Evolutionary conservation across 2,113 vertebrate genomes (phyloP).

Genomic region (Uria lomvia): DNA sequence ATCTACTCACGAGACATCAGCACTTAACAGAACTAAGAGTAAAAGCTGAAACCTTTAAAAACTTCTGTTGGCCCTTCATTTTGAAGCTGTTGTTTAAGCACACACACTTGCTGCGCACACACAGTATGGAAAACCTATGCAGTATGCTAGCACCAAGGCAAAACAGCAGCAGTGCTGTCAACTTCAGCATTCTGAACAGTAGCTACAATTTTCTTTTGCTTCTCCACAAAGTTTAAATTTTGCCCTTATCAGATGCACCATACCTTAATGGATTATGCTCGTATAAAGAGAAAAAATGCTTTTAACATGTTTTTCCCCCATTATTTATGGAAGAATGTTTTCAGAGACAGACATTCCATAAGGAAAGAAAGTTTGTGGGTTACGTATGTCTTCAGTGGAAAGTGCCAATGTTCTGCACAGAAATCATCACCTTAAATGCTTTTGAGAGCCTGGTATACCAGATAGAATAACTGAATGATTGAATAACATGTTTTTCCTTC

Average conservation of each 20-base stretch:
- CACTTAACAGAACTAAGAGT: rapidly evolving
- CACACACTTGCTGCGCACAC: not conserved
- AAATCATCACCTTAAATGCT: not conserved
- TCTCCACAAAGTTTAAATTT: not conserved
- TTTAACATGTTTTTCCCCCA: not conserved
- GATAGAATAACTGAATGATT: not conserved
- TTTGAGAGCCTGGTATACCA: not conserved
- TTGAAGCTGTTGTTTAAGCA: not conserved
- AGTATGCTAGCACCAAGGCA: not conserved
- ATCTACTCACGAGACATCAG: not conserved
- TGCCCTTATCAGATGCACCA: not conserved
- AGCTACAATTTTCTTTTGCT: not conserved
- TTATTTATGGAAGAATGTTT: not conserved
- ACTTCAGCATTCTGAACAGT: not conserved
- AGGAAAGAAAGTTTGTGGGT: not conserved
- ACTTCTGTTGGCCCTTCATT: not conserved
- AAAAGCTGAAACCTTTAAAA: not conserved
- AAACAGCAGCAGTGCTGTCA: not conserved
- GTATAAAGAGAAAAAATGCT: not conserved
- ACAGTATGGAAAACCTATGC: too few relatives aligned
- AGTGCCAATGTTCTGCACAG: not conserved
- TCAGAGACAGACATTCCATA: not conserved
- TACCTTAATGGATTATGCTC: not conserved
- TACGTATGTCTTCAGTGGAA: not conserved
- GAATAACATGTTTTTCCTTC: not conserved